These are phyloP conservation scores for Pseudopipra pipra DNA, from an alignment of 2,113 vertebrate genomes.

Conservation along the genomic window DNA sequence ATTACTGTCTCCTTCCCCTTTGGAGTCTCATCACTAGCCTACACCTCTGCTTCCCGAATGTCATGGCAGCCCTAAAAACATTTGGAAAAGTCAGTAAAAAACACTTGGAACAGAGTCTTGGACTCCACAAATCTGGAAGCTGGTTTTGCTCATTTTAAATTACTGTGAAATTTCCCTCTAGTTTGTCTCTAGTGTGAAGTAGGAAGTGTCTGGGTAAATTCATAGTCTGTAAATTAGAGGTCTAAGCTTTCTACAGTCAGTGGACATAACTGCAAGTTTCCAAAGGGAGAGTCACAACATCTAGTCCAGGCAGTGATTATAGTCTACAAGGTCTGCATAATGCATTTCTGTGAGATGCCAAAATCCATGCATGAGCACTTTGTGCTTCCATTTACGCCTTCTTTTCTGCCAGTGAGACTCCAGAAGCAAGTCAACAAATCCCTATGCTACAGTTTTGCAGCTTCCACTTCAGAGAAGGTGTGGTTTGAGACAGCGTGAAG, in stretches of 20 bases:
- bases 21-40: background rate
- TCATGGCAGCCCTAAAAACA: background rate
- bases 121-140: background rate
- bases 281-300: background rate
- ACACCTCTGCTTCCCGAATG: background rate
- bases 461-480: background rate
- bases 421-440: background rate
- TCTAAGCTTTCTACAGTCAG: background rate
- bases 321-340: background rate
- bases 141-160: background rate
- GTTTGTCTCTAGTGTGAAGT: background rate
- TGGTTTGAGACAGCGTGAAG: background rate
- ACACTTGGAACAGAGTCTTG: background rate
- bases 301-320: background rate
- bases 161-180: background rate
- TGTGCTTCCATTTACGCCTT: background rate
- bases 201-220: background rate
- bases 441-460: background rate
- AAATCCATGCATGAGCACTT: background rate
- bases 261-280: background rate
- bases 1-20: rapidly evolving
- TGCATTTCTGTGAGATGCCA: background rate
- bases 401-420: background rate
- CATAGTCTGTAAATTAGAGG: background rate
- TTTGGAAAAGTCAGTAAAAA: background rate